Conservation (phyloP, 2,113 vertebrate species). For the Saguinus imperator region DNA sequence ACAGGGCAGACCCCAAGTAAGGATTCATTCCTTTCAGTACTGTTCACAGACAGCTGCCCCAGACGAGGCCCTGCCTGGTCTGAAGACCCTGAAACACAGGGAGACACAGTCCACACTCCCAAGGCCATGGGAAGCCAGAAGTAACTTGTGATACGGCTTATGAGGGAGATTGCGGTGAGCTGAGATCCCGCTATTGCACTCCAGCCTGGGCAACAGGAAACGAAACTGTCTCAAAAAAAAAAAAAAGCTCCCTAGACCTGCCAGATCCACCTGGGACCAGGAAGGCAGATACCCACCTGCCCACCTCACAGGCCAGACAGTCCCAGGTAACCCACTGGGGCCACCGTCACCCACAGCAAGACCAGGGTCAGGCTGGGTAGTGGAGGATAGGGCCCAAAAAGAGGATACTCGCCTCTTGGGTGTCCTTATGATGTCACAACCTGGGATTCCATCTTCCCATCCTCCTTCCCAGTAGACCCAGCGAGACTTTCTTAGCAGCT, state of each 20-base stretch:
- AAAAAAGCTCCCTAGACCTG: neutral
- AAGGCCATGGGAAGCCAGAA: neutral
- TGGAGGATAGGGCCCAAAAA: neutral
- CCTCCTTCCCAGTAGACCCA: neutral
- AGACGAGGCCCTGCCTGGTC: neutral
- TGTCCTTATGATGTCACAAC: neutral
- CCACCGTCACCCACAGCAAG: neutral
- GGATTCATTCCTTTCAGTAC: neutral
- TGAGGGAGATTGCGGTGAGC: neutral
- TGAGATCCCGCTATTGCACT: accelerated
- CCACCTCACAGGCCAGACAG: no score
- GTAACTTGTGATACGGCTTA: neutral
- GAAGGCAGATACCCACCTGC: neutral
- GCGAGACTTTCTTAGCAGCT: neutral
- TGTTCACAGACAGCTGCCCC: neutral
- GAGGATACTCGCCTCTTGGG: neutral
- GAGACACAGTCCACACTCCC: neutral
- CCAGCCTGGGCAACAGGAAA: no score
- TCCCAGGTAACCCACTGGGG: neutral
- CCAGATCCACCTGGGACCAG: neutral
- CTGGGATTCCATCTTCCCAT: neutral
- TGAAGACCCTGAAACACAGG: neutral
- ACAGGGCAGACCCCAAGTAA: neutral
- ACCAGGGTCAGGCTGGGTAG: neutral
- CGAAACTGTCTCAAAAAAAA: no score